Conservation (phyloP, 2,113 vertebrate genomes). For the Cavia aperea region DNA sequence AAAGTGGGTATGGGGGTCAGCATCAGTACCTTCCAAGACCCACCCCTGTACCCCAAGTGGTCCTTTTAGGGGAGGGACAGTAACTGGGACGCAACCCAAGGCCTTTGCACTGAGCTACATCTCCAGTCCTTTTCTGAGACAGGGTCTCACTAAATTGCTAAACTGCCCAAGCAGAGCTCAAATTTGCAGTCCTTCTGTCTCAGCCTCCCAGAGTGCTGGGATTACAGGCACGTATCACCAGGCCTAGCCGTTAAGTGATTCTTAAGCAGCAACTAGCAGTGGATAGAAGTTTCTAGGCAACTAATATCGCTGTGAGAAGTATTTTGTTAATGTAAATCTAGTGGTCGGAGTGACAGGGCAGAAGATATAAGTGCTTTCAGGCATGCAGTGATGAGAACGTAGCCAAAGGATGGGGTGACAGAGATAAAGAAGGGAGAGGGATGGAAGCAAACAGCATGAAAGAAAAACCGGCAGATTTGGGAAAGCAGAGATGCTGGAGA, state of each 20-base stretch:
- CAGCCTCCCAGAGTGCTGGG: neutral
- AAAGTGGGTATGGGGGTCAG: neutral
- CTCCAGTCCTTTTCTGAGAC: neutral
- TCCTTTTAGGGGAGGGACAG: neutral
- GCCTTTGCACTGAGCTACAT: neutral
- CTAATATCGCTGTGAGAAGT: too few species aligned
- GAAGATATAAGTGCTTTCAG: neutral
- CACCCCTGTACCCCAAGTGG: neutral
- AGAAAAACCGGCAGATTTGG: neutral
- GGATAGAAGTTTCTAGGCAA: neutral
- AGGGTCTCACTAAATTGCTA: neutral
- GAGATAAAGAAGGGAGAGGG: neutral
- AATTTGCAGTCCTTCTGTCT: neutral
- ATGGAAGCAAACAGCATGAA: neutral
- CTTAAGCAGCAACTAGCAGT: rapidly evolving
- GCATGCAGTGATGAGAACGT: neutral
- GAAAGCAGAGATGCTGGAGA: neutral
- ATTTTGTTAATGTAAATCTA: neutral
- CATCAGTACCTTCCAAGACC: neutral
- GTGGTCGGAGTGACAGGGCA: neutral
- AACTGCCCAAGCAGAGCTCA: neutral
- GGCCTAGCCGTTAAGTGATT: neutral
- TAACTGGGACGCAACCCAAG: neutral
- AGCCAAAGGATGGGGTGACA: neutral
- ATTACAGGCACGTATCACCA: neutral